phyloP scores from a whole-genome alignment of 2,888 invertebrate genomes.

The Lobophora halterata region DNA sequence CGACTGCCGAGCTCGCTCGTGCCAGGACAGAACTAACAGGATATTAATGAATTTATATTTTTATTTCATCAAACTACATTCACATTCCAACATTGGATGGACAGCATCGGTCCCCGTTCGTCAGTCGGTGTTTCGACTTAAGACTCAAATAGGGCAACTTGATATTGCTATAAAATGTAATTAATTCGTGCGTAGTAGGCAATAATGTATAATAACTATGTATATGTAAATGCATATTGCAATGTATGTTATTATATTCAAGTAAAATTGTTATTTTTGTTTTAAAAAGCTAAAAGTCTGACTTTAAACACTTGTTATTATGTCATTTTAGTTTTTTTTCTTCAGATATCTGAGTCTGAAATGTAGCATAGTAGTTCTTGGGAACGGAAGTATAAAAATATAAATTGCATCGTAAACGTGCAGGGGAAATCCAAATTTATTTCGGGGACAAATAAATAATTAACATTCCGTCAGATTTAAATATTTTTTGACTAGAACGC shows the following conservation, averaged over 20 bases:
- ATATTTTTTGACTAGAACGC: slow-evolving; percentile 53
- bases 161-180: slow-evolving; percentile 64
- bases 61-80: no score
- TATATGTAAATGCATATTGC: slow-evolving; percentile 79
- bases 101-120: no score
- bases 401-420: slow-evolving; percentile 58
- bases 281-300: slow-evolving; percentile 78
- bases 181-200: slow-evolving; percentile 74
- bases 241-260: slow-evolving; percentile 76
- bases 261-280: slow-evolving; percentile 70
- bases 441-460: slow-evolving; percentile 64
- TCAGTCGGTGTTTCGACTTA: slow-evolving; percentile 34
- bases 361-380: slow-evolving; percentile 62
- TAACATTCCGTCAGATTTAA: slow-evolving; percentile 73
- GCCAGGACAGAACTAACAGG: no score
- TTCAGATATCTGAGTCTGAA: slow-evolving; percentile 70
- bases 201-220: no score
- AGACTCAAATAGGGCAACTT: slow-evolving; percentile 41
- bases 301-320: slow-evolving; percentile 76
- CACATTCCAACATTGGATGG: no score
- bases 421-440: slow-evolving; percentile 50
- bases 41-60: no score
- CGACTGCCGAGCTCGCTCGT: no score
- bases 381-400: slow-evolving; percentile 57
- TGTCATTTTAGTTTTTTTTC: slow-evolving; percentile 59